Evolutionary conservation across 1,140 invertebrate species (phyloP), one percentile per base, ranked within the genome.

Genomic region (Leguminivora glycinivorella): DNA sequence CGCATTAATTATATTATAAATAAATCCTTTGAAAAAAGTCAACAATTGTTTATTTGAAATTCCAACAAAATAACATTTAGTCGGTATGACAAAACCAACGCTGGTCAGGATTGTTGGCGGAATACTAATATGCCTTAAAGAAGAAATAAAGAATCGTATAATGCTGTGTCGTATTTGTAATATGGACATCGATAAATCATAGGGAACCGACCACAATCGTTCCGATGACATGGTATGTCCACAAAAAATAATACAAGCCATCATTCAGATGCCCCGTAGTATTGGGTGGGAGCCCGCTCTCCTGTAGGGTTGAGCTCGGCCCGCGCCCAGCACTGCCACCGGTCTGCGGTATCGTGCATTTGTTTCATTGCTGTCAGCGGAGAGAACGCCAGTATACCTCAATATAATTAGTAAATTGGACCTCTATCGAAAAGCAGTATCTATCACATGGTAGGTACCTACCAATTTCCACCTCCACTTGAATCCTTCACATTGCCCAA

Each of bases 81-180:
- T 84, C 84, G 89, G 89, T 87, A 91, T 91, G 84, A 90, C 89
- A 91, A 91, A 91, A 91, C 89, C 82, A 80, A 83, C 80, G 80
- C 80, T 81, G 83, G 79, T 76, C 84, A 84, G 82, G 75, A 82
- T 86, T 89, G 87, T 88, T 88, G 83, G 83, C 84, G 75, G 87
- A 88, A 91, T 91, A 91, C 89, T 91, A 91, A 91, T 91, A 89
- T 86, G 84, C 76, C 79, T 85, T 91, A 88, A 91, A 89, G 85
- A 91, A 89, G 87, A 91, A 91, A 89, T 89, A 89, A 89, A 89
- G 87, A 85, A 83, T 84, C 80, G 85, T 78, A 89, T 89, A 89
- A 88, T 88, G 80, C 83, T 88, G 84, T 90, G 86, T 89, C 84
- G 87, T 88, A 91, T 91, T 91, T 89, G 85, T 89, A 89, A 89